Percentiles rank a stretch among this genome's conserved stretches.
These are phyloP conservation scores for Bathynomus jamesi DNA, from an alignment of 1,140 invertebrate genomes.

Conservation along the genomic window DNA sequence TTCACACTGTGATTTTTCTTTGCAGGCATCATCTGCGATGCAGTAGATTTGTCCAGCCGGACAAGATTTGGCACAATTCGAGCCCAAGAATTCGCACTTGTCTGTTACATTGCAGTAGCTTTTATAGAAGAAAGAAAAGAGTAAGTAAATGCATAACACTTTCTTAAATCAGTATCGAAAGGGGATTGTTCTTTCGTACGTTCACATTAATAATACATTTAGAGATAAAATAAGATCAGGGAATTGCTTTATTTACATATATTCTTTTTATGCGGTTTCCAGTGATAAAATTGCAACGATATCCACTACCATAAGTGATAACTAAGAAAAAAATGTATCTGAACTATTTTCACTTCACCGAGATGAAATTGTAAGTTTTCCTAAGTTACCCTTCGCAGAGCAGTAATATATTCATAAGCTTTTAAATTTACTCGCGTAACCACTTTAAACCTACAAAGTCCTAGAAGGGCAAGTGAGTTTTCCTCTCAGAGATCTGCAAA, in stretches of 20 bases:
- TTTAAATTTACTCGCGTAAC: too few species aligned
- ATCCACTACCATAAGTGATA: background rate
- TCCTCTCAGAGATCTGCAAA: background rate
- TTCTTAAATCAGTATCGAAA: background rate
- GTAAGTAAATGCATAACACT: background rate
- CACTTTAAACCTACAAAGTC: too few species aligned
- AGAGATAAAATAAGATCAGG: background rate
- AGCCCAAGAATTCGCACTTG: conserved; percentile 1
- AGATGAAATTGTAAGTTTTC: too few species aligned
- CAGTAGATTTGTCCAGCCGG: background rate
- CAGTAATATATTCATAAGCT: too few species aligned
- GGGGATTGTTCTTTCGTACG: background rate
- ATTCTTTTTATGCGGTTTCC: background rate
- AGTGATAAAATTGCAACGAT: background rate
- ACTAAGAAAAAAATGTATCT: background rate
- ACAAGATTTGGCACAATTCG: background rate
- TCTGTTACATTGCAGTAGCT: background rate
- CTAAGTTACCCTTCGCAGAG: too few species aligned
- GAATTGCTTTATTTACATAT: background rate
- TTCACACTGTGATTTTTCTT: too few species aligned
- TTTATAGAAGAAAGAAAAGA: background rate
- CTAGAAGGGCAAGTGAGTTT: background rate
- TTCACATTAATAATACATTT: background rate
- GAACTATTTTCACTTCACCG: background rate
- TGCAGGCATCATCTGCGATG: conserved; percentile 6